Percentiles rank a stretch among this genome's conserved stretches.
phyloP scores from a whole-genome alignment of 2,113 vertebrate species.

The Sciurus niger region DNA sequence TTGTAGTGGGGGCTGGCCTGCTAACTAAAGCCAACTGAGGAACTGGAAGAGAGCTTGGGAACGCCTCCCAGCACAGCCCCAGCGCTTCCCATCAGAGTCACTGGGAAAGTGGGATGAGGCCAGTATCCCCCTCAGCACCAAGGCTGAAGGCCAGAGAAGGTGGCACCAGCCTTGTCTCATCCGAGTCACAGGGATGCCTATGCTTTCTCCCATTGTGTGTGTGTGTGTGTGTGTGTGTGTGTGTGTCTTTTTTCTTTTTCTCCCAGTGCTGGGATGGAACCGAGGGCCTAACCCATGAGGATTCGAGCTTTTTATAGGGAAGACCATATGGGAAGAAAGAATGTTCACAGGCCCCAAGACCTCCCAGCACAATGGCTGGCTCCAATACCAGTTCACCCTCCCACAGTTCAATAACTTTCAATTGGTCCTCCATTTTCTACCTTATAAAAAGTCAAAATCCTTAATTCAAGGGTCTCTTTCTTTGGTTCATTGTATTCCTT shows the following conservation, averaged over 20 bases:
- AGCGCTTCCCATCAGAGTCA: not conserved
- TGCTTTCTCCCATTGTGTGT: not conserved
- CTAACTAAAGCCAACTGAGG: not conserved
- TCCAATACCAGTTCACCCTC: not conserved
- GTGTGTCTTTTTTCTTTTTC: no score
- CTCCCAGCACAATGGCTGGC: not conserved
- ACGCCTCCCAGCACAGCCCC: not conserved
- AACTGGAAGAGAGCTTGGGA: constrained; percentile 24
- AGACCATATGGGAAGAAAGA: not conserved
- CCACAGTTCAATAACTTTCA: not conserved
- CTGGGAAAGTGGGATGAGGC: not conserved
- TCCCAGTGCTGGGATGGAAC: no score
- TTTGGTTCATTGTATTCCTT: not conserved
- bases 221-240: no score
- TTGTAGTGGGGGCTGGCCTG: not conserved
- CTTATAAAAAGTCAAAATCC: not conserved
- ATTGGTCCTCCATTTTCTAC: not conserved
- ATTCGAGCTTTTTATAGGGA: not conserved
- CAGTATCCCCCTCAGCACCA: not conserved
- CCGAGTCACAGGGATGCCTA: not conserved
- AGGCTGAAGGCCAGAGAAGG: not conserved
- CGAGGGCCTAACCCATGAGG: not conserved
- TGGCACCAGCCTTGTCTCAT: not conserved
- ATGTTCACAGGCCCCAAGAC: not conserved
- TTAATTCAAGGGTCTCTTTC: not conserved